These are phyloP conservation scores for Oenanthe melanoleuca DNA, from an alignment of 2,113 vertebrate species.

Conservation along the genomic window DNA sequence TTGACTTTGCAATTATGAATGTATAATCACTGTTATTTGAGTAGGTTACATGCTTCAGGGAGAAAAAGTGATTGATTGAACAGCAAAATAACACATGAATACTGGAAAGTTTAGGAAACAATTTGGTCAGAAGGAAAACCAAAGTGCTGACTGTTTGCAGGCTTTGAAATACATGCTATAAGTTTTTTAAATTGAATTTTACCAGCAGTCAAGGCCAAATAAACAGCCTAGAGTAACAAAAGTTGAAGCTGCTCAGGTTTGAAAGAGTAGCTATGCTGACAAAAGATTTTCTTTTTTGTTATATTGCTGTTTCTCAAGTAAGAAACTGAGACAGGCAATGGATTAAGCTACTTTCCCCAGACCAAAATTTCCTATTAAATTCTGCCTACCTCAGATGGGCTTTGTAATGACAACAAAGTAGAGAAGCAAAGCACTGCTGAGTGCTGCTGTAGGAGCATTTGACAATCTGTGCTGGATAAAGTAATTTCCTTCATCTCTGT, in stretches of 20 bases:
- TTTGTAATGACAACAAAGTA: neutral
- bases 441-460: neutral
- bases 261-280: neutral
- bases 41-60: conserved; percentile 3
- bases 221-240: neutral
- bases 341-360: neutral
- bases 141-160: neutral
- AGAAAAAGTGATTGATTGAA: conserved; percentile 16
- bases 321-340: neutral
- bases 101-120: neutral
- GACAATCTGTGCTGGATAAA: neutral
- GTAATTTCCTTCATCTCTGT: neutral
- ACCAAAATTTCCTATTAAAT: neutral
- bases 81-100: neutral
- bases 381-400: neutral
- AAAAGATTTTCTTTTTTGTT: neutral
- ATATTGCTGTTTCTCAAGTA: neutral
- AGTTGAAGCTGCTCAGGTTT: neutral
- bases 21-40: conserved; percentile 51
- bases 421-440: neutral
- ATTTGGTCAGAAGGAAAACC: neutral
- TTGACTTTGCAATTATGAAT: conserved; percentile 71
- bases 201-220: neutral
- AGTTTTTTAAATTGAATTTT: neutral
- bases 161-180: neutral